phyloP scores from a whole-genome alignment of 1,140 invertebrate genomes.

The Oppia nitens region DNA sequence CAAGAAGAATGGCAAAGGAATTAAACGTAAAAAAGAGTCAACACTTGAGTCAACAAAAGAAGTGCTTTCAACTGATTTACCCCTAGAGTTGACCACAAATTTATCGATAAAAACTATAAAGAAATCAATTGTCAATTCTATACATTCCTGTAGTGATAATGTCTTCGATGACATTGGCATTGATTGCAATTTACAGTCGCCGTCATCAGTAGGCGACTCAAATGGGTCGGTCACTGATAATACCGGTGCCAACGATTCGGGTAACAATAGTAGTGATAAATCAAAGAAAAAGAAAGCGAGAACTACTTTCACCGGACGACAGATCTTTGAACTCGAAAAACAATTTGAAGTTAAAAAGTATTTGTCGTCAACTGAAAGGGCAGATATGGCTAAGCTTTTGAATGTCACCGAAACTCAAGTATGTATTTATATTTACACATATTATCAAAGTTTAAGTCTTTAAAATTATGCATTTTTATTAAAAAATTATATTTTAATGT shows the following conservation, averaged over 20 bases:
- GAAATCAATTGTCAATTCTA: neutral
- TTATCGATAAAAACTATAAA: neutral
- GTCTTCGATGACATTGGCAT: neutral
- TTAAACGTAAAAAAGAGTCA: neutral
- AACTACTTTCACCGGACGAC: slow-evolving; percentile 82
- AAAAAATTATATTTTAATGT: no score
- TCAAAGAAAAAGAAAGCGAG: slow-evolving; percentile 68
- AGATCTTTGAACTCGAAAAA: slow-evolving; percentile 90
- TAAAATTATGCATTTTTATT: no score
- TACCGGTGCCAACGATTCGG: neutral
- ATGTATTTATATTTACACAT: slow-evolving; percentile 19
- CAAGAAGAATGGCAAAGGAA: neutral
- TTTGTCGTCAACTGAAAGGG: slow-evolving; percentile 77
- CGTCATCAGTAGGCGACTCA: neutral
- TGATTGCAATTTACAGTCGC: no score
- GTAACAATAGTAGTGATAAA: slow-evolving; percentile 16
- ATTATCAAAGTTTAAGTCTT: no score
- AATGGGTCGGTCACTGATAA: neutral
- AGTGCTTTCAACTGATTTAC: neutral
- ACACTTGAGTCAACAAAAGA: neutral
- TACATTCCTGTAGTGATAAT: neutral
- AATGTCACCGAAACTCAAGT: slow-evolving; percentile 93
- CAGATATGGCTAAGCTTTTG: slow-evolving; percentile 78
- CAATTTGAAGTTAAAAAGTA: slow-evolving; percentile 93
- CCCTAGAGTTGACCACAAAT: neutral